Conservation (phyloP, 1,140 invertebrate genomes). For the Kradibia gibbosae region DNA sequence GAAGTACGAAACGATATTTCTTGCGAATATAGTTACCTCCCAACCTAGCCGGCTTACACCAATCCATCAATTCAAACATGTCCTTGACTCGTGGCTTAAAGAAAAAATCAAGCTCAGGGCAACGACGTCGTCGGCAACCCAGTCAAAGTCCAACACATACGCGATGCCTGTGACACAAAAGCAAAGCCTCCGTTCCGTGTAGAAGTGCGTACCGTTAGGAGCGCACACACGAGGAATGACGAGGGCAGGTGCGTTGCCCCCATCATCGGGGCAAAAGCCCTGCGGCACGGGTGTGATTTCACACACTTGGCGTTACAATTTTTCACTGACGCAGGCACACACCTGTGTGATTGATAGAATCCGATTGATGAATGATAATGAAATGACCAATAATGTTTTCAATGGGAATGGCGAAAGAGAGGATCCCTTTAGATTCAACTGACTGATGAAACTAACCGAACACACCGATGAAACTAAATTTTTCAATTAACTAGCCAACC, state of each 20-base stretch:
- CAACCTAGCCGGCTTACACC: too few relatives aligned
- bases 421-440: neutral
- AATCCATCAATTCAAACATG: too few relatives aligned
- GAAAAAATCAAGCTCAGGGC: too few relatives aligned
- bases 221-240: constrained; percentile 13
- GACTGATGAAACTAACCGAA: neutral
- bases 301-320: constrained; percentile 1
- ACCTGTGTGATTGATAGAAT: neutral
- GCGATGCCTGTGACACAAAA: too few relatives aligned
- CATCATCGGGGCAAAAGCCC: neutral
- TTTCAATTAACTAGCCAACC: neutral
- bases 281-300: constrained; percentile 24
- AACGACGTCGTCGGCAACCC: too few relatives aligned
- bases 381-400: too few relatives aligned
- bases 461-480: neutral
- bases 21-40: too few relatives aligned
- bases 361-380: too few relatives aligned
- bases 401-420: too few relatives aligned
- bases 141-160: too few relatives aligned
- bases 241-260: constrained; percentile 39
- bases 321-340: neutral
- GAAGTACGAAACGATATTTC: too few relatives aligned
- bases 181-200: neutral
- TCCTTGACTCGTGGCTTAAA: too few relatives aligned
- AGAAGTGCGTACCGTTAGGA: constrained; percentile 33